phyloP scores from a whole-genome alignment of 2,113 vertebrate genomes.

The Dasypus novemcinctus region DNA sequence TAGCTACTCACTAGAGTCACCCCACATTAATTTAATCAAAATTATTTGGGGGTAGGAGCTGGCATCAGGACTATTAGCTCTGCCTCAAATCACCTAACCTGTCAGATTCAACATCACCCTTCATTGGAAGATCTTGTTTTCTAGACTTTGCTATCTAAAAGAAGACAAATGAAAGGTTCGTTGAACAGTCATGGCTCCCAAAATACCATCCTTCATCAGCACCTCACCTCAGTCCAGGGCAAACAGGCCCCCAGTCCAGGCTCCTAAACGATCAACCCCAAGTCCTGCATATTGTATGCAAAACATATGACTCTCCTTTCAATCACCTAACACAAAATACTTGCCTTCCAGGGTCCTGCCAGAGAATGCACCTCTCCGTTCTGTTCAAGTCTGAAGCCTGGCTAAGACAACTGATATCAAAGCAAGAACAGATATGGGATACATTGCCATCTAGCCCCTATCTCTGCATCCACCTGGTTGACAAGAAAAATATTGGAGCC shows the following conservation, averaged over 20 bases:
- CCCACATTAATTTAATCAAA: background rate
- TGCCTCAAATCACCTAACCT: background rate
- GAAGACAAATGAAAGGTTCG: background rate
- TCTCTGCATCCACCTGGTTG: background rate
- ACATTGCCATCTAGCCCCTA: background rate
- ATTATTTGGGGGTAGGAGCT: background rate
- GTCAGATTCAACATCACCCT: background rate
- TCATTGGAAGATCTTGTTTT: background rate
- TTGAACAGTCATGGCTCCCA: background rate
- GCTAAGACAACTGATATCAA: background rate
- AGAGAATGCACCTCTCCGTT: background rate
- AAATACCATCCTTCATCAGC: background rate
- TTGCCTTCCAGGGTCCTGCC: background rate
- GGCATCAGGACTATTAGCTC: background rate
- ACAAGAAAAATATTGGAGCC: background rate
- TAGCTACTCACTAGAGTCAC: background rate
- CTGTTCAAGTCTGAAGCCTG: background rate
- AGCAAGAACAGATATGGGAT: background rate
- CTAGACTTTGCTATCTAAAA: background rate
- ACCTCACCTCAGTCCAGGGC: background rate
- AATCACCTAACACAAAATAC: background rate
- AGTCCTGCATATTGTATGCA: background rate
- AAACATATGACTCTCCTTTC: background rate
- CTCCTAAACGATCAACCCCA: background rate
- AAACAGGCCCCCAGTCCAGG: background rate